Evolutionary conservation across 2,113 vertebrate species (phyloP), one percentile per base, ranked within the genome.

Genomic region (Sander lucioperca): DNA sequence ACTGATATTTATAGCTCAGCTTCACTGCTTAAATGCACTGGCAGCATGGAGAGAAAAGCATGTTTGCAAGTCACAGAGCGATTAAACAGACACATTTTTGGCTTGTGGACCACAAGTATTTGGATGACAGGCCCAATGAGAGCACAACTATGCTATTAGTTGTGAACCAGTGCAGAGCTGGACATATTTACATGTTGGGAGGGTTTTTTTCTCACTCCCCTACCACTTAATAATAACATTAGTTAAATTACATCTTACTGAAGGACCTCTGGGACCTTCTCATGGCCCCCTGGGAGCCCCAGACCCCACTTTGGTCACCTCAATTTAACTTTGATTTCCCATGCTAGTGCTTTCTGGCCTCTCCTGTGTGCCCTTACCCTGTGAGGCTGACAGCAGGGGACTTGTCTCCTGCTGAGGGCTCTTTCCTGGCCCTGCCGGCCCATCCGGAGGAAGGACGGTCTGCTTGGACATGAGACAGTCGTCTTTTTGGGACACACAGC

Each of bases 391-490:
- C 93, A 96, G 94, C 89, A 94, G 95, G 86, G 94, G 81, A 89
- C 91, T 94, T n/a, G 76, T 95, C 89, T 96, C 96, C 62, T 91
- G 94, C 83, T 93, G 88, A 51, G 95, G 94, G 87, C 89, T 92
- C 87, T 72, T 90, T 75, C 90, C 91, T 83, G 96, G 96, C 95
- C 96, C 95, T 74, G 87, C 94, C 94, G 96, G 97, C 96, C 96
- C 95, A 81, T 95, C 95, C 94, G 95, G 93, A 90, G 95, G 88
- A 85, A 93, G 94, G 89, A 96, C 96, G 53, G 92, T 95, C 94
- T 94, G 96, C 93, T 95, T 94, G 96, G 98, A 99, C 98, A 99
- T 99, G 96, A 96, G 96, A 96, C 95, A 96, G 94, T 87, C 89
- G 93, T 94, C 94, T 94, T 92, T 61, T 82, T 18, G 62, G 92